phyloP scores from a whole-genome alignment of 2,888 invertebrate genomes.

The Drosophila helvetica region DNA sequence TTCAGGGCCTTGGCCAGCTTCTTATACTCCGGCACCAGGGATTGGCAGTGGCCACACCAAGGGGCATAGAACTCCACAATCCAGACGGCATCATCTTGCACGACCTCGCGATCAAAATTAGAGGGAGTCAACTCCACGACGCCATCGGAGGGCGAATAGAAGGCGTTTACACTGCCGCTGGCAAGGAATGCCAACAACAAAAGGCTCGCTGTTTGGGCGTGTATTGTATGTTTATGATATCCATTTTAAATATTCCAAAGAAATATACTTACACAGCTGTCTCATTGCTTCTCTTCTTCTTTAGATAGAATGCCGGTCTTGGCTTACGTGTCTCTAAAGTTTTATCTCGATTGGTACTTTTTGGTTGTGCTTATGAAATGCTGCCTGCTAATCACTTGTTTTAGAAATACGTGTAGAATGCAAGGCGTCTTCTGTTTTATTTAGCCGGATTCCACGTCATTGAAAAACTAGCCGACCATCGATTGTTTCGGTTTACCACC shows the following conservation, averaged over 20 bases:
- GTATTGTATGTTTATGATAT: constrained; percentile 5
- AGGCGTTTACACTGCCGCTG: constrained; percentile 65
- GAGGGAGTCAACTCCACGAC: constrained; percentile 93
- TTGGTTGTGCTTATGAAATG: neutral
- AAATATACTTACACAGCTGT: constrained; percentile 25
- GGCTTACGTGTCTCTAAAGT: constrained; percentile 36
- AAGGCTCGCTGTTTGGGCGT: constrained; percentile 44
- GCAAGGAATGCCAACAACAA: constrained; percentile 54
- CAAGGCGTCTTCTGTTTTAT: constrained; percentile 31
- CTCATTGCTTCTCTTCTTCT: constrained; percentile 23
- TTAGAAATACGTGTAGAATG: neutral
- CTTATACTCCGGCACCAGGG: constrained; percentile 95
- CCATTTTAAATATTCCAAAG: neutral
- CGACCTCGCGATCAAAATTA: constrained; percentile 94
- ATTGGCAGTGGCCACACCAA: constrained; percentile 97
- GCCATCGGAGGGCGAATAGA: constrained; percentile 89
- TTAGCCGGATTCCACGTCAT: neutral
- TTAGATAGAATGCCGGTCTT: constrained; percentile 6
- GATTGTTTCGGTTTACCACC: too few relatives aligned
- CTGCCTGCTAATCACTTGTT: constrained; percentile 10
- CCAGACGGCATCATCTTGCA: constrained; percentile 94
- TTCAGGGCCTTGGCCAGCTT: constrained; percentile 97
- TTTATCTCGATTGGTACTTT: constrained; percentile 1
- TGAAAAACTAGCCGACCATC: too few relatives aligned
- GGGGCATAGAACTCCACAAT: constrained; percentile 94